These are phyloP conservation scores for Tachystola acroxantha DNA, from an alignment of 2,888 invertebrate species.

Conservation along the genomic window DNA sequence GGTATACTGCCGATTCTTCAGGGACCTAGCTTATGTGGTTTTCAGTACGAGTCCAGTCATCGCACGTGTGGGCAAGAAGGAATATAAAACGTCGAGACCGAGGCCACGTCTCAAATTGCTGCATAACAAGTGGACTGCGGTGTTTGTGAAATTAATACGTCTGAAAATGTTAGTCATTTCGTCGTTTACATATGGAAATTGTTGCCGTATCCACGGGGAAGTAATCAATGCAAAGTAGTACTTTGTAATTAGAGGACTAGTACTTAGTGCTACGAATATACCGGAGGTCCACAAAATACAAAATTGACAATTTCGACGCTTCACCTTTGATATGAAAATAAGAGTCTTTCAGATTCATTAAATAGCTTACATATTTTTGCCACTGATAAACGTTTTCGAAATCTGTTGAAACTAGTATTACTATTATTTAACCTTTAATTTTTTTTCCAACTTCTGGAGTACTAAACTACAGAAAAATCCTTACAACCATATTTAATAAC, in stretches of 20 bases:
- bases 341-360: too few relatives aligned
- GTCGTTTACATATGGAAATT: conserved; percentile 34
- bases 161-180: conserved; percentile 46
- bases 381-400: too few relatives aligned
- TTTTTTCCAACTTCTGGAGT: too few relatives aligned
- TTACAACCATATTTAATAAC: too few relatives aligned
- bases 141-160: conserved; percentile 63
- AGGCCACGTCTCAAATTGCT: conserved; percentile 70
- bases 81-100: conserved; percentile 40
- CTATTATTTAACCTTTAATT: too few relatives aligned
- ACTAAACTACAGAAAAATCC: too few relatives aligned
- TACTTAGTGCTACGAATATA: too few relatives aligned
- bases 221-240: conserved; percentile 8
- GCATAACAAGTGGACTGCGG: conserved; percentile 73
- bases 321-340: too few relatives aligned
- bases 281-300: too few relatives aligned
- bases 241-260: neutral
- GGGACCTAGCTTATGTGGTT: conserved; percentile 32
- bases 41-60: conserved; percentile 30
- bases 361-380: too few relatives aligned
- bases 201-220: conserved; percentile 26
- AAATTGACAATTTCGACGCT: too few relatives aligned
- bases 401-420: too few relatives aligned
- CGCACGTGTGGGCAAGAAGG: conserved; percentile 38
- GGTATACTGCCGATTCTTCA: conserved; percentile 18